These are phyloP conservation scores for Chanos chanos DNA, from an alignment of 2,797 vertebrate genomes.

Conservation along the genomic window DNA sequence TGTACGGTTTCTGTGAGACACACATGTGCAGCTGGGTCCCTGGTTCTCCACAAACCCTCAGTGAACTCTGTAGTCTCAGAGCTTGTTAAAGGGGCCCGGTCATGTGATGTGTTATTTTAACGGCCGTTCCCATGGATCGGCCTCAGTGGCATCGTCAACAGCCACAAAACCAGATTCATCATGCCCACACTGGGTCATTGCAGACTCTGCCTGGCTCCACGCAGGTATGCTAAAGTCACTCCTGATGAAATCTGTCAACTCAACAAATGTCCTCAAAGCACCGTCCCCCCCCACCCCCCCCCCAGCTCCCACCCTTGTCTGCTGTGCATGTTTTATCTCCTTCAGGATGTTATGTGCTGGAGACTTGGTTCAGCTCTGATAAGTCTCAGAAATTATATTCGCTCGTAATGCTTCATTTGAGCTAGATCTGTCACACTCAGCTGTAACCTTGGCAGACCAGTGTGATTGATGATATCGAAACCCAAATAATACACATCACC, in stretches of 20 bases:
- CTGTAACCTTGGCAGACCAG: conserved; percentile 37
- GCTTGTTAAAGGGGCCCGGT: conserved; percentile 71
- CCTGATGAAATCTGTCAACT: conserved; percentile 73
- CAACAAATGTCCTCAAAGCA: conserved; percentile 68
- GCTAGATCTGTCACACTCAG: conserved; percentile 18
- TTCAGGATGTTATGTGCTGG: conserved; percentile 59
- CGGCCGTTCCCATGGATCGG: conserved; percentile 67
- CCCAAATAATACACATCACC: conserved; percentile 14
- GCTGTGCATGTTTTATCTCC: conserved; percentile 63
- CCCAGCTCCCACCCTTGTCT: conserved; percentile 53
- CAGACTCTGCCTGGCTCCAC: conserved; percentile 55
- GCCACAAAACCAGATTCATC: conserved; percentile 74
- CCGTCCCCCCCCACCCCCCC: no score
- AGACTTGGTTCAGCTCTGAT: conserved; percentile 69
- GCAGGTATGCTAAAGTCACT: conserved; percentile 72
- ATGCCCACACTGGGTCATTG: conserved; percentile 59
- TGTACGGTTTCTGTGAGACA: conserved; percentile 50
- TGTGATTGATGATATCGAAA: conserved; percentile 38
- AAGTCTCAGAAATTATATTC: conserved; percentile 62
- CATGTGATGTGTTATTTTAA: conserved; percentile 73
- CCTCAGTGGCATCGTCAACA: conserved; percentile 64
- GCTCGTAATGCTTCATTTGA: conserved; percentile 55
- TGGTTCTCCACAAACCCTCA: conserved; percentile 36
- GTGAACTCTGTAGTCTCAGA: conserved; percentile 49
- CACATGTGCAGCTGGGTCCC: conserved; percentile 55